Conservation (phyloP, 2,888 invertebrate species). For the Pantelozetes paolii region DNA sequence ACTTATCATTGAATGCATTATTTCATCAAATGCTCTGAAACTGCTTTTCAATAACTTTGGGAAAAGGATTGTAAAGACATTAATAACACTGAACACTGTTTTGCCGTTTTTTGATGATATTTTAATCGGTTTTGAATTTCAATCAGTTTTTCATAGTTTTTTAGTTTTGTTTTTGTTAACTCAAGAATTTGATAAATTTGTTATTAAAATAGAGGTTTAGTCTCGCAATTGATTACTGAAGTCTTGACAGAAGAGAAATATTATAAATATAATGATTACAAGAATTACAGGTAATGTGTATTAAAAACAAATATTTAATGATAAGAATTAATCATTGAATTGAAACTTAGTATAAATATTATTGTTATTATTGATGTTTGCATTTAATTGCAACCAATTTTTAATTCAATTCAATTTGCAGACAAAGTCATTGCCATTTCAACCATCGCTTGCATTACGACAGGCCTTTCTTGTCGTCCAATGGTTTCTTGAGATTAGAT, state of each 20-base stretch:
- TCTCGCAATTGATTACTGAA: neutral
- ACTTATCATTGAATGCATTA: too few species aligned
- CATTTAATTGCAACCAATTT: neutral
- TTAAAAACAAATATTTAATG: neutral
- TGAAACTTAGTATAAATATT: too few species aligned
- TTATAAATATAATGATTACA: neutral
- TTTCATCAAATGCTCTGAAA: neutral
- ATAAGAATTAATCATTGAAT: too few species aligned
- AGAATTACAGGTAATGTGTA: neutral
- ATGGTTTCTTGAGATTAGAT: neutral
- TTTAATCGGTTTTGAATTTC: neutral
- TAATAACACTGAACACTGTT: neutral
- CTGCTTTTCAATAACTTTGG: neutral
- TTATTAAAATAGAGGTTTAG: neutral
- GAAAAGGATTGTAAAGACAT: neutral
- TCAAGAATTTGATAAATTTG: neutral
- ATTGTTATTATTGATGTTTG: neutral
- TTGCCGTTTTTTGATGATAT: neutral
- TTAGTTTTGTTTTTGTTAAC: neutral
- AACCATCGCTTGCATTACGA: neutral
- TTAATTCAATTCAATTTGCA: neutral
- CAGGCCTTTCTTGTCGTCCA: neutral
- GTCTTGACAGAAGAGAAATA: neutral
- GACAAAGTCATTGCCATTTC: slow-evolving; percentile 24
- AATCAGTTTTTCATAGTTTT: neutral